Percentiles rank a stretch among this genome's conserved stretches.
Conservation (phyloP, 2,113 vertebrate genomes). For the Nycticebus coucang region DNA sequence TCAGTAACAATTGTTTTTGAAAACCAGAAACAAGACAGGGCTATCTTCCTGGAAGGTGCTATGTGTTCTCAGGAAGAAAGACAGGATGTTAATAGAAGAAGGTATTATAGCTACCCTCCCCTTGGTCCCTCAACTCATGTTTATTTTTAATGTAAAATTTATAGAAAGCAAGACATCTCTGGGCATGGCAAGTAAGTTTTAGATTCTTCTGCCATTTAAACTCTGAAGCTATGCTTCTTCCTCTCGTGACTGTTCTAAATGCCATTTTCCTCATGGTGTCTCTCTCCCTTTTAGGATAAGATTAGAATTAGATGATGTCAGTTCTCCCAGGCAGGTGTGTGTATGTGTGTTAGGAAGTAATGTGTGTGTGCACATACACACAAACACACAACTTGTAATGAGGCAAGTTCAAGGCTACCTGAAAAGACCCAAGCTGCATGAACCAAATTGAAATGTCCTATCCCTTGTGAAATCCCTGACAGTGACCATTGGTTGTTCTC, state of each 20-base stretch:
- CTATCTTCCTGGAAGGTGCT: neutral
- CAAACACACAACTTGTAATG: neutral
- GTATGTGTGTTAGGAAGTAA: neutral
- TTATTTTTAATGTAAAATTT: conserved; percentile 29
- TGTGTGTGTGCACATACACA: neutral
- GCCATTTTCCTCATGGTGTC: neutral
- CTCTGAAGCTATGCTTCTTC: neutral
- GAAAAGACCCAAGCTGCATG: neutral
- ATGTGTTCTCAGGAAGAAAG: neutral
- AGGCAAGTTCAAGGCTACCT: neutral
- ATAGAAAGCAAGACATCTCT: neutral
- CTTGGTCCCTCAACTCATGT: neutral
- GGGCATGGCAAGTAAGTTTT: neutral
- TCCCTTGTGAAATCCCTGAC: neutral
- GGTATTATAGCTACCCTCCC: neutral
- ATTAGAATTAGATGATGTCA: neutral
- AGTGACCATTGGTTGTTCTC: neutral
- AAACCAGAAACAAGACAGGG: neutral
- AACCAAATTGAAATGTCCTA: neutral
- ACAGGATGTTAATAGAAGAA: neutral
- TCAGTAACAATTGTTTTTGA: neutral
- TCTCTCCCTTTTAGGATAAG: neutral
- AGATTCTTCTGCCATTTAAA: conserved; percentile 31
- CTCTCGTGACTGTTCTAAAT: neutral
- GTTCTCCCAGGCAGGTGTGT: neutral